Evolutionary conservation across 2,888 invertebrate species (phyloP).

Genomic region (Acanthacorydalis orientalis): DNA sequence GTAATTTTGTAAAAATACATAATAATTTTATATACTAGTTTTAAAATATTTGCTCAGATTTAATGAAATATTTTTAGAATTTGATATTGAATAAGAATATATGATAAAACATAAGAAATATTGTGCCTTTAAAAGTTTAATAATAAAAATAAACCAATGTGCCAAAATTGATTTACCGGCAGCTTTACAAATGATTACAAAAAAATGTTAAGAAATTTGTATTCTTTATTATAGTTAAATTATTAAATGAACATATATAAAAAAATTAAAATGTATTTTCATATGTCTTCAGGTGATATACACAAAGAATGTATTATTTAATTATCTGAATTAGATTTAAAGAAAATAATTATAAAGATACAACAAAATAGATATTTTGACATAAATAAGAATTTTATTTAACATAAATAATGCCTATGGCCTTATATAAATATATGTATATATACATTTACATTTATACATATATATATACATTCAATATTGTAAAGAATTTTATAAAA

Average conservation of each 20-base stretch:
- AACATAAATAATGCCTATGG: not conserved
- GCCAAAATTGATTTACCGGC: not conserved
- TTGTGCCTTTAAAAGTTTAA: not conserved
- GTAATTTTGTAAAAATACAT: no score
- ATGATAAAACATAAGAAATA: not conserved
- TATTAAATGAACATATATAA: no score
- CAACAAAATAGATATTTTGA: not conserved
- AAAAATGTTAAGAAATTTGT: no score
- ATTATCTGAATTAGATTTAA: no score
- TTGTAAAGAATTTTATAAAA: not conserved
- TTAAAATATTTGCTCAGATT: no score
- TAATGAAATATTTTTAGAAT: not conserved
- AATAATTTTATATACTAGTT: no score
- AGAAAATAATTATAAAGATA: no score
- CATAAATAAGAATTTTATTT: not conserved
- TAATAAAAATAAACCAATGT: conserved; percentile 1
- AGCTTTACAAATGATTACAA: not conserved
- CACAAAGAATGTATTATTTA: no score
- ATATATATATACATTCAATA: not conserved
- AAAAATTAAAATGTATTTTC: no score
- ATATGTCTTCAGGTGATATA: no score
- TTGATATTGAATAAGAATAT: not conserved
- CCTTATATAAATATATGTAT: not conserved
- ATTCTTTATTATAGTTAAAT: no score
- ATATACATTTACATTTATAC: not conserved